These are phyloP conservation scores for Stomorhina lunata DNA, from an alignment of 2,888 invertebrate species.

Conservation along the genomic window DNA sequence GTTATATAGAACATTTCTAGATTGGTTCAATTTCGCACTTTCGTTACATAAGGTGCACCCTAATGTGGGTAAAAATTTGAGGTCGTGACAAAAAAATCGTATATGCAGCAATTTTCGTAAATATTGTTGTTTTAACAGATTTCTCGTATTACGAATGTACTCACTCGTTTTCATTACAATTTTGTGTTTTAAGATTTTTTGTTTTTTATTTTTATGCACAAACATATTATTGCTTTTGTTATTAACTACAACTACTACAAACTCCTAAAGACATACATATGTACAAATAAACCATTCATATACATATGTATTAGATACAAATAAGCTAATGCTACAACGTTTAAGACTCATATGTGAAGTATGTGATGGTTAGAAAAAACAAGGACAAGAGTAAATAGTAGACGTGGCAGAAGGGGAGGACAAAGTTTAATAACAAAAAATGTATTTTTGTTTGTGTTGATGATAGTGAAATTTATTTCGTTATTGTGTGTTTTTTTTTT, in stretches of 20 bases:
- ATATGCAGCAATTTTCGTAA: constrained; percentile 47
- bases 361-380: neutral
- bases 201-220: constrained; percentile 18
- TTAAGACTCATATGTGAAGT: constrained; percentile 2
- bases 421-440: neutral
- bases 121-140: constrained; percentile 52
- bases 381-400: neutral
- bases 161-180: constrained; percentile 41
- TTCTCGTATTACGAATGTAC: constrained; percentile 52
- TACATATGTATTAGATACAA: neutral
- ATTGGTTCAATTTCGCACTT: too few relatives aligned
- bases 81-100: too few relatives aligned
- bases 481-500: neutral
- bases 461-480: neutral
- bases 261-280: neutral
- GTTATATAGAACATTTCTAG: too few relatives aligned
- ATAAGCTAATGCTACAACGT: neutral
- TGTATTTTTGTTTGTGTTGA: neutral
- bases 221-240: neutral
- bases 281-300: neutral
- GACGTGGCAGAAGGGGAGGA: neutral
- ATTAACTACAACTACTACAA: neutral
- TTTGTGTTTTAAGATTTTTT: constrained; percentile 1
- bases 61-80: constrained; percentile 6
- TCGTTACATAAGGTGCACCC: neutral